Evolutionary conservation across 2,113 vertebrate genomes (phyloP), one percentile per base, ranked within the genome.

Genomic region (Grallaria varia): DNA sequence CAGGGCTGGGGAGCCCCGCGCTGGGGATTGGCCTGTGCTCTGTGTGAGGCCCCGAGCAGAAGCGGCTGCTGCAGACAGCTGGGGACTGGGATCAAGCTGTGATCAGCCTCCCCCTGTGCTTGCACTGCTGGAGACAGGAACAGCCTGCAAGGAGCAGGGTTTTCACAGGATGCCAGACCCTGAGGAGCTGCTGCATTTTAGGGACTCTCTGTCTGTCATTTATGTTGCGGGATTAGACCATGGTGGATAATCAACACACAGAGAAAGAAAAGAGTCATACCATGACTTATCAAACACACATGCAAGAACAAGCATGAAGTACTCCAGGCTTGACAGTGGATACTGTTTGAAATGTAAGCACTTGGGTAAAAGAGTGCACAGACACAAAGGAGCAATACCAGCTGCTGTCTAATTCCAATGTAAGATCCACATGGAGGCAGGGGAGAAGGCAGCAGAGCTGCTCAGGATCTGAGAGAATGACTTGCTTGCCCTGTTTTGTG

Each of bases 41-140:
- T 68, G 85, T 88, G 87, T 92, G 92, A 96, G 92, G 93, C 93
- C 92, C 60, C 0, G 0, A 90, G 88, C 44, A 64, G 47, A 30
- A 84, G 31, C 0, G 0, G 60, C 60, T 90, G 86, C 30, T 89
- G 83, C 88, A 92, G 76, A 62, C 95, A 94, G 92, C 92, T 96
- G 93, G 85, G 64, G 60, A 40, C 90, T 64, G 85, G 85, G 90
- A 84, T 53, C 96, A 93, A 93, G 90, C 90, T 83, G 90, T 0
- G 44, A 90, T 30, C 1, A 5, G 19, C 88, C 60, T 84, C 90
- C 87, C 12, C 5, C 75, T 16, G 82, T 71, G 88, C 56, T 27
- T n/a, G 83, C 88, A 1, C 90, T 92, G 95, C 79, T 88, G 96
- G 95, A 96, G 88, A 90, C 90, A 95, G 96, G 96, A 94, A 92